Evolutionary conservation across 2,113 vertebrate genomes (phyloP), one percentile per base, ranked within the genome.

Genomic region (Tympanuchus pallidicinctus): DNA sequence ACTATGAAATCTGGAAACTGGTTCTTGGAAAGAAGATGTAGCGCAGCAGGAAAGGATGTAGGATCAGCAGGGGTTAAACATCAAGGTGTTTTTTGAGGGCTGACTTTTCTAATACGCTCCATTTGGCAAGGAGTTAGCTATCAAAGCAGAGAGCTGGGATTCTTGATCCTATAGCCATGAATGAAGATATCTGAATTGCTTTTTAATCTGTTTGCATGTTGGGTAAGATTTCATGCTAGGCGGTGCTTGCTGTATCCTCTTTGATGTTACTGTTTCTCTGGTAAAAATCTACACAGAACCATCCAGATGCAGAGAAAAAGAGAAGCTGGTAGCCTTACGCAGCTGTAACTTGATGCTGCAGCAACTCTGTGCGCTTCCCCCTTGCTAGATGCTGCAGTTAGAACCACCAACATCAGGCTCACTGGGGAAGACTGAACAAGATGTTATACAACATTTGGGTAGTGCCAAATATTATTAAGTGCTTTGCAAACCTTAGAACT

Each of bases 111-210:
- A 38, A 42, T 59, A 75, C 10, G 36, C 67, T 86, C n/a, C 30
- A 45, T 67, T 94, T 82, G 88, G 63, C 92, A 91, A 85, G 60
- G 60, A 86, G 43, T 73, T 79, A 73, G 24, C 61, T 92, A 65
- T 65, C 57, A 83, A 86, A 83, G 57, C 56, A 50, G 70, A 56
- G 63, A 61, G 63, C 1, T 92, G 84, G 74, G 82, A 85, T 82
- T 92, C 43, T 73, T 83, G 42, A n/a, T 81, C 69, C 52, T 74
- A 9, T 30, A 78, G 61, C 43, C 59, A 81, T 86, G 61, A 81
- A 61, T 30, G 40, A 74, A 66, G 79, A 54, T 50, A 66, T 9
- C 60, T 90, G 82, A 48, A 56, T 67, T 81, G 43, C 28, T 86
- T 83, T 90, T 88, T 75, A 45, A 90, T 84, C 65, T 88, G 2